Evolutionary conservation across 2,113 vertebrate species (phyloP), one percentile per base, ranked within the genome.

Genomic region (Numida meleagris): DNA sequence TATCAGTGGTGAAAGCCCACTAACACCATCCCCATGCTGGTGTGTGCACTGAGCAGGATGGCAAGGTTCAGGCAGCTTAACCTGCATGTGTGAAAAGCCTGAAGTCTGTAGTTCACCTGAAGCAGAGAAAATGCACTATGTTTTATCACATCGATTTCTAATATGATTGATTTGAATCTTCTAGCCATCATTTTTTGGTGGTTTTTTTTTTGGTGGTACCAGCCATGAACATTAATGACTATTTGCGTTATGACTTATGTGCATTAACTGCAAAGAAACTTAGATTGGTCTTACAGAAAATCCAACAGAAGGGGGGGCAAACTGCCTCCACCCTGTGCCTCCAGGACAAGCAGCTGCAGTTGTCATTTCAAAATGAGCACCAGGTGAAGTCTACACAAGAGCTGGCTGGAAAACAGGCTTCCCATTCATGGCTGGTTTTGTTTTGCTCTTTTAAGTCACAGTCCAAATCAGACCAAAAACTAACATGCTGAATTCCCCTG

Each of bases 401-500:
- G 63, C 68, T 72, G 77, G 25, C 76, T 83, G 6, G 42, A 68
- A 90, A 92, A 51, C 51, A 74, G 23, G 20, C 33, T 81, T 95
- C 71, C 70, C 42, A 81, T 81, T 72, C 88, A 83, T n/a, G 43
- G 50, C 10, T 91, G 70, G 75, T 93, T 93, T 80, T 91, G 55
- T 91, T 96, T 92, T 58, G 75, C 76, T 94, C 59, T 76, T 95
- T 84, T 82, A 88, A 89, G 70, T 93, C 92, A 90, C 86, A 90
- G 70, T 81, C 76, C 83, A 96, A 88, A 86, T 81, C 90, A 84
- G 90, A 73, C 86, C 86, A 71, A 92, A 96, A 90, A 51, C 76
- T 71, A 96, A 61, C 95, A 90, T 88, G 86, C 86, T 92, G 8
- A 94, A 96, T 92, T 93, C 95, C 94, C 94, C 83, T 78, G 82